A percentile compares a stretch with the other conserved stretches of the same genome.
These are phyloP conservation scores for Takifugu ocellatus DNA, from an alignment of 2,797 vertebrate species.

Conservation along the genomic window DNA sequence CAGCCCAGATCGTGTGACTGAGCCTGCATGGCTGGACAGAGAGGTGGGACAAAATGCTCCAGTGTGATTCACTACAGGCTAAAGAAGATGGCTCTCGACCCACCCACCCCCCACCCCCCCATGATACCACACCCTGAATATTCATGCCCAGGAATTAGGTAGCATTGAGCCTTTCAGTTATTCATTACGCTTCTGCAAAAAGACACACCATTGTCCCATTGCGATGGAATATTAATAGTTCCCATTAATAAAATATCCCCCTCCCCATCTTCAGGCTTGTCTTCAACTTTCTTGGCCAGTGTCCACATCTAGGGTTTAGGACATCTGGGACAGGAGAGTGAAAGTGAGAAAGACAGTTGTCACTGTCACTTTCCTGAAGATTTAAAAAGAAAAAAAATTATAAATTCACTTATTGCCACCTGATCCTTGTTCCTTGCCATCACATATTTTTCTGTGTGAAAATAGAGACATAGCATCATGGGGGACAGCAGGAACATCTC, in stretches of 20 bases:
- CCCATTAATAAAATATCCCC: constrained; percentile 80
- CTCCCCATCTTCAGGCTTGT: constrained; percentile 56
- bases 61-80: constrained; percentile 51
- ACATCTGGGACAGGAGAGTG: constrained; percentile 32
- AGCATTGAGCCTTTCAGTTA: constrained; percentile 75
- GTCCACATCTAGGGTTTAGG: constrained; percentile 36
- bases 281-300: constrained; percentile 58
- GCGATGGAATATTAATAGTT: constrained; percentile 79
- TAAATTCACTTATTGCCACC: no score
- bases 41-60: constrained; percentile 51
- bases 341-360: constrained; percentile 31
- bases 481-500: constrained; percentile 41
- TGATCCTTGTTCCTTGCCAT: constrained; percentile 30
- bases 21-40: constrained; percentile 16
- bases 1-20: constrained; percentile 16
- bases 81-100: constrained; percentile 51
- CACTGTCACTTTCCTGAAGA: constrained; percentile 26
- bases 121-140: constrained; percentile 70
- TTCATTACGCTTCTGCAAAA: constrained; percentile 79
- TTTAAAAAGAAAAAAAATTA: no score
- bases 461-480: constrained; percentile 46
- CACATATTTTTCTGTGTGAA: constrained; percentile 28
- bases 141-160: constrained; percentile 72
- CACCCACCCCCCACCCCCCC: no score
- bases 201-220: constrained; percentile 72